These are phyloP conservation scores for Antheraea assamensis DNA, from an alignment of 2,888 invertebrate species.

Conservation along the genomic window DNA sequence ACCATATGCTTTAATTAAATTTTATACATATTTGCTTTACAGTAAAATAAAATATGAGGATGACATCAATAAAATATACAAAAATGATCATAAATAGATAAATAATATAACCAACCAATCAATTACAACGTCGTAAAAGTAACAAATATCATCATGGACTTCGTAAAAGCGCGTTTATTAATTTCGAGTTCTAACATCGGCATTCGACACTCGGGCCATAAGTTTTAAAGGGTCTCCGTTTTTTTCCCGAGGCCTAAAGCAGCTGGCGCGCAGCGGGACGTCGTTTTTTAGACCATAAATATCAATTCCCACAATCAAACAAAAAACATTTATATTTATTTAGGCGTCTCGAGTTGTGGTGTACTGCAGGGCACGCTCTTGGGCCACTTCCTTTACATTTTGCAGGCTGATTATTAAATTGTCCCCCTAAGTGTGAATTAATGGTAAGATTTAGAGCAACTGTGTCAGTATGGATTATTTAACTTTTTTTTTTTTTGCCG, in stretches of 20 bases:
- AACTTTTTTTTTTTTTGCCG: not conserved
- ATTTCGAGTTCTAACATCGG: conserved; percentile 40
- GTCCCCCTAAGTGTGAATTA: conserved; percentile 9
- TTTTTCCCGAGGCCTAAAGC: conserved; percentile 48
- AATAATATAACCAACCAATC: not conserved
- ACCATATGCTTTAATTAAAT: not conserved
- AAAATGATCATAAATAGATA: not conserved
- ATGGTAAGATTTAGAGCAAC: not conserved
- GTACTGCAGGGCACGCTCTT: conserved; percentile 59
- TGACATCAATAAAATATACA: not conserved
- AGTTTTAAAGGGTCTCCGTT: conserved; percentile 51
- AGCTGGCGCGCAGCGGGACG: conserved; percentile 68
- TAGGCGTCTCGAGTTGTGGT: conserved; percentile 60
- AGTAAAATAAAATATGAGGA: not conserved
- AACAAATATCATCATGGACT: conserved; percentile 34
- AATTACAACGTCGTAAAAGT: conserved; percentile 15
- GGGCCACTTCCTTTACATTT: conserved; percentile 56
- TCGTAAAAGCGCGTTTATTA: conserved; percentile 40
- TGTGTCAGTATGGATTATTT: not conserved
- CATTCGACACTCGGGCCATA: conserved; percentile 47
- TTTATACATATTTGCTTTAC: not conserved
- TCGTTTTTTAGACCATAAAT: conserved; percentile 76
- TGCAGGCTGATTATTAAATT: conserved; percentile 15
- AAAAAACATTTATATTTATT: conserved; percentile 78
- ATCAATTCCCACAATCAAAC: conserved; percentile 76